Conservation (phyloP, 2,888 invertebrate genomes). For the Sclerodermus sp. region DNA sequence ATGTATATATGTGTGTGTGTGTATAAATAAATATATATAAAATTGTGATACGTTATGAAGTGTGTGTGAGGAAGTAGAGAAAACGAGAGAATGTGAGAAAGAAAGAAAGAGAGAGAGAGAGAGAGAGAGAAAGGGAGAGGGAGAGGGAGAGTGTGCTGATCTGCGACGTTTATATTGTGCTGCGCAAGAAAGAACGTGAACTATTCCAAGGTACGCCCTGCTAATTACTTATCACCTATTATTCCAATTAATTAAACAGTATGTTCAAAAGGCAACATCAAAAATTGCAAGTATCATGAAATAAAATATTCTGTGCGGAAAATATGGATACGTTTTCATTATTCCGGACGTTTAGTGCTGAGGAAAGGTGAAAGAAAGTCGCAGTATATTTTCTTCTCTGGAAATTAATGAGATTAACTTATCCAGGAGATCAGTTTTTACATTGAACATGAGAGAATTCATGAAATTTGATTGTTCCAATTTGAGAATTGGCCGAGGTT, state of each 20-base stretch:
- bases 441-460: slow-evolving; percentile 2
- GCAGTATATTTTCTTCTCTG: too few relatives aligned
- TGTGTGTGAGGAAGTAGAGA: slow-evolving; percentile 26
- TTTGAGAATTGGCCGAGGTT: too few relatives aligned
- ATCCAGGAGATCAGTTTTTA: too few relatives aligned
- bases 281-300: slow-evolving; percentile 47
- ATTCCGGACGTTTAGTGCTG: slow-evolving; percentile 59
- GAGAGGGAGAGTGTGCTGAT: slow-evolving; percentile 47
- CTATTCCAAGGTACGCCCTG: slow-evolving; percentile 59
- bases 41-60: slow-evolving; percentile 9
- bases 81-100: slow-evolving; percentile 24
- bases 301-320: slow-evolving; percentile 52
- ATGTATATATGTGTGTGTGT: slow-evolving; percentile 29
- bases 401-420: too few relatives aligned
- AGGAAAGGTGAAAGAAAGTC: slow-evolving; percentile 58
- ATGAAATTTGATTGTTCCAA: slow-evolving; percentile 2
- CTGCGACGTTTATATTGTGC: slow-evolving; percentile 59
- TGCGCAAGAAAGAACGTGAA: slow-evolving; percentile 59
- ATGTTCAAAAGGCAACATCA: slow-evolving; percentile 46
- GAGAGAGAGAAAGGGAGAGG: slow-evolving; percentile 25
- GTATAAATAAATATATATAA: slow-evolving; percentile 7
- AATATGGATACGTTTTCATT: slow-evolving; percentile 52
- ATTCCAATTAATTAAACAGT: slow-evolving; percentile 49
- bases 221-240: slow-evolving; percentile 54
- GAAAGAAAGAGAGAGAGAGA: slow-evolving; percentile 32